A percentile compares a stretch with the other conserved stretches of the same genome.
phyloP scores from a whole-genome alignment of 2,113 vertebrate species.

The Platysteira castanea region DNA sequence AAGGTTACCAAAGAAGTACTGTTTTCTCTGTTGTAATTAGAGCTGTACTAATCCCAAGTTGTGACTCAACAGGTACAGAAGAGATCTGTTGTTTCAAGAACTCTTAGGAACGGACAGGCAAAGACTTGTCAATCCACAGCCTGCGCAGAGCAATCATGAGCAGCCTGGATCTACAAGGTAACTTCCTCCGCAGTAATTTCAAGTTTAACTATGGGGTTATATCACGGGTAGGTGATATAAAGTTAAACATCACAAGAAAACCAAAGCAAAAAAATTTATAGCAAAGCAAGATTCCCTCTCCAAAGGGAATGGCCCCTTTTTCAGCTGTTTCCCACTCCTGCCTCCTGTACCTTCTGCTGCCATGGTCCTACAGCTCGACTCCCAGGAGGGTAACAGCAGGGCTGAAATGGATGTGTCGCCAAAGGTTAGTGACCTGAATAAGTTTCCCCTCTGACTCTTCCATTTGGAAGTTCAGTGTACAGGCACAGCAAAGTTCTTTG shows the following conservation, averaged over 20 bases:
- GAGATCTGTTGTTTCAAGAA: neutral
- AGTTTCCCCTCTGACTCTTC: neutral
- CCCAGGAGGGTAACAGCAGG: neutral
- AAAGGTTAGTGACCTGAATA: neutral
- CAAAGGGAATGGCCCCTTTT: neutral
- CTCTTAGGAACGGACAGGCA: neutral
- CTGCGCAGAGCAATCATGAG: neutral
- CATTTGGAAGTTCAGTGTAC: neutral
- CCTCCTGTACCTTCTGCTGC: neutral
- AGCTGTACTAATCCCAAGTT: neutral
- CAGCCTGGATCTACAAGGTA: neutral
- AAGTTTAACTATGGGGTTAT: neutral
- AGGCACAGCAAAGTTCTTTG: neutral
- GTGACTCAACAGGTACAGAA: neutral
- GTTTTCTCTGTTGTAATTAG: neutral
- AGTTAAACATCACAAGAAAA: neutral
- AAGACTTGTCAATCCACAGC: neutral
- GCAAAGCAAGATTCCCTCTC: neutral
- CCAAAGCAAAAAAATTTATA: neutral
- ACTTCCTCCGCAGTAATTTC: neutral
- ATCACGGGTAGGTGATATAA: neutral
- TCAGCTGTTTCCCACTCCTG: neutral
- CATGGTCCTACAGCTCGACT: neutral
- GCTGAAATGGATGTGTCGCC: neutral
- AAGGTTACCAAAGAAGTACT: neutral